These are phyloP conservation scores for Lophius piscatorius DNA, from an alignment of 2,113 vertebrate genomes.

Conservation along the genomic window DNA sequence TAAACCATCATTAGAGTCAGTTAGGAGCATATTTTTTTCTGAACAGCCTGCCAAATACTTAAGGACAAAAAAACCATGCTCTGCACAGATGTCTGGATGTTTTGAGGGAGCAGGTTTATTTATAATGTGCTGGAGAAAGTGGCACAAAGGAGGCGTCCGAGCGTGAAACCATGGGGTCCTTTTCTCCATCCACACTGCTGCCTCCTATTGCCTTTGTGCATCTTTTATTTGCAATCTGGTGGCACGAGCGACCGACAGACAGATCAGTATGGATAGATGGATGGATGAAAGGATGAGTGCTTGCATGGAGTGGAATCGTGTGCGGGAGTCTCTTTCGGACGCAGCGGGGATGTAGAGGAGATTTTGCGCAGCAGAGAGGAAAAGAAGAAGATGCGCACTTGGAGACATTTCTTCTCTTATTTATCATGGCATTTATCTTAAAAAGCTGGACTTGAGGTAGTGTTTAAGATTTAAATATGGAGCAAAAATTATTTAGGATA, in stretches of 20 bases:
- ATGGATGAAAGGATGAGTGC: neutral
- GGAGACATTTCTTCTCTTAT: constrained; percentile 41
- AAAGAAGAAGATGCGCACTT: constrained; percentile 31
- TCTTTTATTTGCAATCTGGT: constrained; percentile 70
- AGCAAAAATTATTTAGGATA: neutral
- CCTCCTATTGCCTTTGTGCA: constrained; percentile 54
- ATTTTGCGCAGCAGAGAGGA: constrained; percentile 5
- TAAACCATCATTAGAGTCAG: too few species aligned
- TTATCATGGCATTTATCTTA: constrained; percentile 7
- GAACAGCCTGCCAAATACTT: constrained; percentile 36
- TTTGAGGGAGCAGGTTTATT: constrained; percentile 71
- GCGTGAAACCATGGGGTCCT: constrained; percentile 80
- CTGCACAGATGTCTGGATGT: constrained; percentile 82
- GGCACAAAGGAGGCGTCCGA: constrained; percentile 88
- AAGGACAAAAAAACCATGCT: constrained; percentile 66
- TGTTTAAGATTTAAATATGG: constrained; percentile 1
- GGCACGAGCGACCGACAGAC: constrained; percentile 27
- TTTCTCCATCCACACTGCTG: constrained; percentile 46
- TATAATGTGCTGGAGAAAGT: constrained; percentile 65
- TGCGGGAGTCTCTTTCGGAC: constrained; percentile 25
- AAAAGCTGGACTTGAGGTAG: constrained; percentile 39
- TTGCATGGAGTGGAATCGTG: constrained; percentile 1
- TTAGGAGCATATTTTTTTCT: neutral
- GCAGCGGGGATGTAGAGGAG: constrained; percentile 33
- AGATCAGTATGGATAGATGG: constrained; percentile 7